Evolutionary conservation across 2,888 invertebrate species (phyloP), one percentile per base, ranked within the genome.

Genomic region (Dryobotodes eremita): DNA sequence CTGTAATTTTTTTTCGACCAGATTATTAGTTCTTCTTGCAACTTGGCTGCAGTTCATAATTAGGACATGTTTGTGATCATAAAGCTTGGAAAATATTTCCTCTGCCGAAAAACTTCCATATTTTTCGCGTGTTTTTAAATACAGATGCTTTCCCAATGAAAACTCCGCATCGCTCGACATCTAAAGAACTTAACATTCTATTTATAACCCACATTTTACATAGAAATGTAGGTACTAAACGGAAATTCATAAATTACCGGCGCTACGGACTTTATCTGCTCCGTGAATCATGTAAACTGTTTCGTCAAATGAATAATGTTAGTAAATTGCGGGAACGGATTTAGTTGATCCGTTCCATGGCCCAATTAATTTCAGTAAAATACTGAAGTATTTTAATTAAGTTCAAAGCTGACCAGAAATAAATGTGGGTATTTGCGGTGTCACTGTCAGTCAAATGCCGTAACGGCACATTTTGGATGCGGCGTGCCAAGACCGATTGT

Each of bases 301-400:
- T 74, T 78, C 78, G 64, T 82, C 83, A 89, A 85, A 87, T 83
- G 75, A 84, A 86, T 76, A 76, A 74, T 74, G 57, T 69, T 69
- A 77, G 84, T 76, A 36, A 72, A 76, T 66, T 83, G 61, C 42
- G 17, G 50, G 74, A 57, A 61, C 50, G 74, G 71, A 74, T 73
- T 87, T 79, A 80, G 83, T 79, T 87, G 62, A 83, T 83, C 68
- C 62, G 31, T 70, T 77, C 55, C 55, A 78, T 77, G 79, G 75
- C 69, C 80, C 57, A 89, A 88, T 84, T 87, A 82, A 83, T 79
- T 77, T 71, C 64, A 77, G 80, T 85, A 77, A 85, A 84, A 82
- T 78, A 68, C 75, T 65, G 65, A 82, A 88, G 84, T 76, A 86
- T 86, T 89, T 88, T 84, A 89, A 89, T 89, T 84, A 83, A 82